These are phyloP conservation scores for Drosophila rufa DNA, from an alignment of 1,140 invertebrate species.

Conservation along the genomic window DNA sequence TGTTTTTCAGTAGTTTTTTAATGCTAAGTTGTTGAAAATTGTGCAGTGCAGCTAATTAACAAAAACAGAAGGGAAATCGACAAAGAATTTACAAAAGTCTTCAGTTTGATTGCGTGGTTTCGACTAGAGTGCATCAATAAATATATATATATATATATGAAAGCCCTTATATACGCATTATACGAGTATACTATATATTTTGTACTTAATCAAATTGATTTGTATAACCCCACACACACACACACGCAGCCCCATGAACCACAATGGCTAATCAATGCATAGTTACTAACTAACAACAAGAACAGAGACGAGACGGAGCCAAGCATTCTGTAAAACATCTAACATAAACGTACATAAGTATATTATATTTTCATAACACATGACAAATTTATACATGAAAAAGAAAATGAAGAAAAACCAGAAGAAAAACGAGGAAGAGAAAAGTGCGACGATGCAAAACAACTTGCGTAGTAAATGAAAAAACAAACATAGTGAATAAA, in stretches of 20 bases:
- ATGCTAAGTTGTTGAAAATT: constrained; percentile 75
- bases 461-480: constrained; percentile 81
- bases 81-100: constrained; percentile 67
- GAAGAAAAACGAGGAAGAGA: constrained; percentile 27
- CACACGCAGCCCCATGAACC: constrained; percentile 29
- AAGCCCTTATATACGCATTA: constrained; percentile 51
- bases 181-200: constrained; percentile 66
- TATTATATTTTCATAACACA: constrained; percentile 84
- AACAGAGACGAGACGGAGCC: constrained; percentile 47
- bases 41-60: constrained; percentile 53
- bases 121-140: constrained; percentile 62
- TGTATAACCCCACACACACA: constrained; percentile 61
- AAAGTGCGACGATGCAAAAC: constrained; percentile 73
- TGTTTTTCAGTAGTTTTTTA: constrained; percentile 67
- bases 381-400: constrained; percentile 82
- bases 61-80: constrained; percentile 44
- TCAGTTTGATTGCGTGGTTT: constrained; percentile 80
- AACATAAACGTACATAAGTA: constrained; percentile 82
- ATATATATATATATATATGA: constrained; percentile 40
- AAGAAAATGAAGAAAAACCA: constrained; percentile 42
- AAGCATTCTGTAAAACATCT: constrained; percentile 78
- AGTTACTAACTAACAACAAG: constrained; percentile 71
- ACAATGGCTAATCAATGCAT: constrained; percentile 73
- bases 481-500: constrained; percentile 80
- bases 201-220: constrained; percentile 72